Evolutionary conservation across 2,797 vertebrate species (phyloP).

Genomic region (Gouania willdenowi): DNA sequence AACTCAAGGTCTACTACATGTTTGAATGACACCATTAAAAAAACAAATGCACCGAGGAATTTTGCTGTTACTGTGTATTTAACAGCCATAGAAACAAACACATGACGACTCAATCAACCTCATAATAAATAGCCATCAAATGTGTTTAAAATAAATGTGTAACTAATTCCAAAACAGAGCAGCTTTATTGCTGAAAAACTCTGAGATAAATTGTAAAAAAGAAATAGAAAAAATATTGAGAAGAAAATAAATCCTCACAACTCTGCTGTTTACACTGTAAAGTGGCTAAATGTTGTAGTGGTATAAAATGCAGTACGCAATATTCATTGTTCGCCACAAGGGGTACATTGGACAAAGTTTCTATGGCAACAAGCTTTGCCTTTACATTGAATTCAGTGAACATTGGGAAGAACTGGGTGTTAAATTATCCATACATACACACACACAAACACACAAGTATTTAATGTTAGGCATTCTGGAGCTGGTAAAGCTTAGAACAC

Average conservation of each 20-base stretch:
- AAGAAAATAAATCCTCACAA: conserved; percentile 31
- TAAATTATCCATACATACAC: conserved; percentile 33
- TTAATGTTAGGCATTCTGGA: conserved; percentile 19
- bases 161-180: too few relatives aligned
- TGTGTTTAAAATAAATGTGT: too few relatives aligned
- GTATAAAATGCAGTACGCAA: conserved; percentile 53
- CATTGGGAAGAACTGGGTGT: conserved; percentile 39
- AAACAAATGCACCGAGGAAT: conserved; percentile 1
- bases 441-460: conserved; percentile 8
- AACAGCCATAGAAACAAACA: too few relatives aligned
- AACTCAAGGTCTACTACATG: background rate
- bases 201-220: too few relatives aligned
- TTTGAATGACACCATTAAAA: conserved; percentile 5
- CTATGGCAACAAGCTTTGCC: conserved; percentile 75
- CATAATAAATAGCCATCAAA: too few relatives aligned
- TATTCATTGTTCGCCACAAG: conserved; percentile 60
- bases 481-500: conserved; percentile 46
- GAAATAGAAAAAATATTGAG: conserved; percentile 7
- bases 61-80: background rate
- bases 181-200: too few relatives aligned
- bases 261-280: conserved; percentile 19
- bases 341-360: conserved; percentile 62
- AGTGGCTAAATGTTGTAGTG: conserved; percentile 36
- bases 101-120: too few relatives aligned
- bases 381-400: conserved; percentile 69